Evolutionary conservation across 2,888 invertebrate genomes (phyloP), one percentile per base, ranked within the genome.

Genomic region (Pammene fasciana): DNA sequence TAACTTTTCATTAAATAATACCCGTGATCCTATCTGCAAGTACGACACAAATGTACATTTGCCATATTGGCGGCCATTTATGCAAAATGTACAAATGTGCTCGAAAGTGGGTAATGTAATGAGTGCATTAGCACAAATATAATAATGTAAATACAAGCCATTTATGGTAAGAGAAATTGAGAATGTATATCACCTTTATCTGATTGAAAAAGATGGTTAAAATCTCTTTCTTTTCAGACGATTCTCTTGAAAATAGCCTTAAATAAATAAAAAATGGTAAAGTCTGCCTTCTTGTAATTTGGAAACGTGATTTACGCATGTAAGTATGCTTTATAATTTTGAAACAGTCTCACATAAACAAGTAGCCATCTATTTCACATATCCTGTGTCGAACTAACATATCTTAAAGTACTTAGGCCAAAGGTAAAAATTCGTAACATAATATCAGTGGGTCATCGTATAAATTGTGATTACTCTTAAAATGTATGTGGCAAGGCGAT

Each of bases 381-480:
- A 38, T 38, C 9, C 26, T 26, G 26, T 26, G 26, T 26, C 26
- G 26, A 26, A 4, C 26, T 26, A 26, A 26, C 1, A 26, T 26
- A 26, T 26, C 26, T 36, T 36, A 41, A 41, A 41, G 41, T 41
- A 41, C 10, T 41, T 6, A 41, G 34, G 26, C 18, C 41, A 26
- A 14, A 54, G 36, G 56, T 65, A 48, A 5, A 48, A 10, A 60
- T 62, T 62, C 67, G 5, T 34, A 56, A 48, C 56, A 56, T 48
- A 68, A 68, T 68, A 62, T 56, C 61, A 56, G 55, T 62, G 45
- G 62, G 48, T 50, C 62, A 68, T 54, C 46, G 60, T 60, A 48
- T 68, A 41, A 61, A 55, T 61, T 55, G 14, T 5, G 46, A 41
- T 56, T 68, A 56, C n/a, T 52, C 26, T 18, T 41, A 13, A 26